phyloP scores from a whole-genome alignment of 2,113 vertebrate genomes.

The Montifringilla adamsi region DNA sequence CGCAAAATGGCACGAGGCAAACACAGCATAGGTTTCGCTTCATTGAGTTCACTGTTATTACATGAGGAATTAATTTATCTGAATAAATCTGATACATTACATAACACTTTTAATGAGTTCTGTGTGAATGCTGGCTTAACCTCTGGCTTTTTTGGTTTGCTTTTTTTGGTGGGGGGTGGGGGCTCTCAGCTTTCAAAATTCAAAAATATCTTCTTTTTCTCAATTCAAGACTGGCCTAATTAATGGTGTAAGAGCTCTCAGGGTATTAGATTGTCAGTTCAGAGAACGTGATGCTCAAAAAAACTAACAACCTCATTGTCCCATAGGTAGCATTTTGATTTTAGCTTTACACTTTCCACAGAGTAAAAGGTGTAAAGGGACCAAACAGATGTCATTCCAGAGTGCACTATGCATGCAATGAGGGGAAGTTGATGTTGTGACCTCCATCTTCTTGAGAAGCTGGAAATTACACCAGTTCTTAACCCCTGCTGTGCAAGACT shows the following conservation, averaged over 20 bases:
- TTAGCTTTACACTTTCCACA: not conserved
- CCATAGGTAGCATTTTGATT: not conserved
- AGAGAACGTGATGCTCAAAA: not conserved
- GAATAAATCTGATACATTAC: not conserved
- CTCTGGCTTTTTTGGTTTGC: not conserved
- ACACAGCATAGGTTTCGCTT: not conserved
- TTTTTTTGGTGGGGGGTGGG: not conserved
- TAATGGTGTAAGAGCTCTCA: not conserved
- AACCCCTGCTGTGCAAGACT: not conserved
- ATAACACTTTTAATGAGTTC: not conserved
- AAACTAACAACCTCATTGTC: not conserved
- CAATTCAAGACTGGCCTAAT: not conserved
- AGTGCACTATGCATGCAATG: not conserved
- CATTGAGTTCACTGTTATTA: not conserved
- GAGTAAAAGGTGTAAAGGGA: not conserved
- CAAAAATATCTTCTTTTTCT: not conserved
- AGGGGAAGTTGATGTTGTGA: not conserved
- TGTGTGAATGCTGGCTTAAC: not conserved
- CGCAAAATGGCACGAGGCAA: not conserved
- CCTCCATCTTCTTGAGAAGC: not conserved
- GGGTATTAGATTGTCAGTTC: not conserved
- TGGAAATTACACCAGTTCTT: not conserved
- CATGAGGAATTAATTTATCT: conserved; percentile 2
- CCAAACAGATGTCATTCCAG: not conserved
- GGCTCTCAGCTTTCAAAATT: not conserved